phyloP scores from a whole-genome alignment of 1,140 invertebrate species.

The Pteromalus puparum region DNA sequence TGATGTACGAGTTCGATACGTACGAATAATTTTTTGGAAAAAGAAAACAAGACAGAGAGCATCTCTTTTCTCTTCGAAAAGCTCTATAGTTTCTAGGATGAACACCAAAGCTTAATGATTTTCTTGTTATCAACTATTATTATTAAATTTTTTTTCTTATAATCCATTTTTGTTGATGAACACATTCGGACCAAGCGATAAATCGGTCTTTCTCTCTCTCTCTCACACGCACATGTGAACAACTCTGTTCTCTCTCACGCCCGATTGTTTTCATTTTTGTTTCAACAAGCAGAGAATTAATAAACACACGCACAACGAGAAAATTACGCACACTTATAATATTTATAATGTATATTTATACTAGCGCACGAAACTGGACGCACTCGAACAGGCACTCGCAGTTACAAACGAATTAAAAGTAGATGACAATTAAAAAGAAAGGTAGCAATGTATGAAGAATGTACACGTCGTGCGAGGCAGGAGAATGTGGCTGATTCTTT shows the following conservation, averaged over 20 bases:
- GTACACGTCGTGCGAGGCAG: conserved; percentile 36
- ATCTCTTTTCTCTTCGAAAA: conserved; percentile 38
- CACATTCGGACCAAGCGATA: conserved; percentile 69
- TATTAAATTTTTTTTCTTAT: conserved; percentile 42
- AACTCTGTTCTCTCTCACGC: neutral
- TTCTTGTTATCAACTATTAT: conserved; percentile 43
- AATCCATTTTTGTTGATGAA: conserved; percentile 59
- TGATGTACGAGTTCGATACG: conserved; percentile 17
- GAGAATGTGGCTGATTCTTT: conserved; percentile 24
- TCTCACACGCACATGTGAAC: conserved; percentile 1
- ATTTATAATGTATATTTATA: conserved; percentile 45
- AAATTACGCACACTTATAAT: conserved; percentile 39
- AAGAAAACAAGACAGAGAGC: conserved; percentile 37
- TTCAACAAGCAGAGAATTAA: conserved; percentile 48
- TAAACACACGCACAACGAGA: conserved; percentile 43
- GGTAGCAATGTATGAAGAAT: conserved; percentile 38
- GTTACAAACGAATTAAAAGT: conserved; percentile 44
- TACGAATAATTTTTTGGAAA: neutral
- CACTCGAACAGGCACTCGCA: conserved; percentile 51
- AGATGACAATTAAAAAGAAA: conserved; percentile 43
- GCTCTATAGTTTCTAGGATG: conserved; percentile 52
- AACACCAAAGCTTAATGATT: conserved; percentile 56
- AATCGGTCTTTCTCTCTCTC: conserved; percentile 27
- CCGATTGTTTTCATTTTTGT: conserved; percentile 27
- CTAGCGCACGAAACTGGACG: conserved; percentile 49